Conservation (phyloP, 2,113 vertebrate species). For the Azemiops feae region DNA sequence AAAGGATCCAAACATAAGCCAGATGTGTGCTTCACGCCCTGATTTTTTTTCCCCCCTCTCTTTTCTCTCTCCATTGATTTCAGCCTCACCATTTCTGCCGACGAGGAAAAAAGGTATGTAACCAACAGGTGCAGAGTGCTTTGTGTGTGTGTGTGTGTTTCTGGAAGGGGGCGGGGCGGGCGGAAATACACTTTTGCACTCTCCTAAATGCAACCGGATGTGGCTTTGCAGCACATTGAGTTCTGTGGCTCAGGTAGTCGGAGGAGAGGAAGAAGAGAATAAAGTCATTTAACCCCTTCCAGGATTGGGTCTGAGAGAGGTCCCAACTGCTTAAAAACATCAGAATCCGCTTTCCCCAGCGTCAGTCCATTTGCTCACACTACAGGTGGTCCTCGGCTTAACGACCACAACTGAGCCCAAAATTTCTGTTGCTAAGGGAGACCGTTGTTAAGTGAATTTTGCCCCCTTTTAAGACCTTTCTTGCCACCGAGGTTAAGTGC, state of each 20-base stretch:
- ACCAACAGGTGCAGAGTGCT: background rate
- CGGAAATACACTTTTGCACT: background rate
- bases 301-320: background rate
- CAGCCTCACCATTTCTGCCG: constrained; percentile 76
- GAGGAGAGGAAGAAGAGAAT: background rate
- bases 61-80: background rate
- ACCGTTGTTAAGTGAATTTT: background rate
- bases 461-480: background rate
- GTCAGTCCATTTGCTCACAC: background rate
- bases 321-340: background rate
- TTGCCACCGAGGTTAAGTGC: background rate
- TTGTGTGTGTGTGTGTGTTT: too few relatives aligned
- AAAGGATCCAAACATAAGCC: background rate
- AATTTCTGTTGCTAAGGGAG: background rate
- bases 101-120: constrained; percentile 86
- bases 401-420: background rate
- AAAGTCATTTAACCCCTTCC: background rate
- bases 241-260: background rate
- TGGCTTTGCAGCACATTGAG: background rate
- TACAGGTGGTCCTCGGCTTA: background rate
- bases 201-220: background rate
- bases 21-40: too few relatives aligned
- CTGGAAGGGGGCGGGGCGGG: fast-evolving
- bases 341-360: too few relatives aligned
- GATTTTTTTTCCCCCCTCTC: background rate